Evolutionary conservation across 2,113 vertebrate genomes (phyloP), one percentile per base, ranked within the genome.

Genomic region (Boulengeromyrus knoepffleri): DNA sequence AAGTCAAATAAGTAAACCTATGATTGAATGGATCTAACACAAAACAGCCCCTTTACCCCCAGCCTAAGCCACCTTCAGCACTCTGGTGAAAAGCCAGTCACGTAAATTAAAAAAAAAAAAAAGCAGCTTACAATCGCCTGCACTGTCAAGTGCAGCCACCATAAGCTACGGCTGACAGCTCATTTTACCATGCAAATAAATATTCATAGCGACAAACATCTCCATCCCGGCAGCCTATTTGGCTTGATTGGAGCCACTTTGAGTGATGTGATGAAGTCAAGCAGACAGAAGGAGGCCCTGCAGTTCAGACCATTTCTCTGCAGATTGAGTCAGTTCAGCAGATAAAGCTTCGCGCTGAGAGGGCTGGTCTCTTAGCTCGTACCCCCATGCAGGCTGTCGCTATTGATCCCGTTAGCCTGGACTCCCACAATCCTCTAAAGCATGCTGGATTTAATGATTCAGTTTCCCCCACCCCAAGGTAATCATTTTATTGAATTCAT

Each of bases 131-230:
- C 31, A 56, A 50, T 39, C 31, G 7, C 15, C 50, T 39, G 27
- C n/a, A 17, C 47, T 87, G 85, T 53, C 52, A 88, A 58, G 31
- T 24, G 36, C 27, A 39, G 27, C 24, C 85, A 36, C 85, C 49
- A 31, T 87, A 80, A 80, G 74, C 74, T 19, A 52, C 47, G 46
- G 49, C 47, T 87, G 27, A 87, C 21, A 52, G 47, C 46, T 31
- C 47, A 87, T 52, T 31, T 52, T 53, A 47, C 47, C 85, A 88
- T 39, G 27, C 87, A 88, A 88, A 88, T 88, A 53, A 88, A 88
- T 88, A 58, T 88, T 58, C 87, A 62, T 58, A 21, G 36, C 42
- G 87, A 88, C 36, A 58, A 36, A 88, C 50, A 58, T 58, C 50
- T 36, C 53, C 36, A 88, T 88, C 53, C 52, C 36, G 1, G 36